Conservation (phyloP, 2,888 invertebrate genomes). For the Drosophila tripunctata region DNA sequence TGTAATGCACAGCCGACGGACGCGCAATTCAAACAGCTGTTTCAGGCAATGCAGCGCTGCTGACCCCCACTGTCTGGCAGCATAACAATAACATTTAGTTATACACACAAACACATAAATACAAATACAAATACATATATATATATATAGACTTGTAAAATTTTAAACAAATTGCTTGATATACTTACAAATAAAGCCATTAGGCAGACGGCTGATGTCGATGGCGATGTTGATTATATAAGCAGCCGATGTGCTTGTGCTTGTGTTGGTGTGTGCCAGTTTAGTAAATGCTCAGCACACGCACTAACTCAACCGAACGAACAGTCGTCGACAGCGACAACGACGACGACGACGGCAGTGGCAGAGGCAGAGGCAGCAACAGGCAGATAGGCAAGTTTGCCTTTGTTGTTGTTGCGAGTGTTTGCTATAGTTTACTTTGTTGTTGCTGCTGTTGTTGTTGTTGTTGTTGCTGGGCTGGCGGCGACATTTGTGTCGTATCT, state of each 20-base stretch:
- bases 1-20: conserved; percentile 31
- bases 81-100: not conserved
- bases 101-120: conserved; percentile 5
- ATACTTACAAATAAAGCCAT: conserved; percentile 76
- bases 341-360: conserved; percentile 6
- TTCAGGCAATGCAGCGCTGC: conserved; percentile 16
- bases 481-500: conserved; percentile 75
- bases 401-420: conserved; percentile 50
- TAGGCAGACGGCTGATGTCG: conserved; percentile 52
- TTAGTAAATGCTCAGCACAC: conserved; percentile 75
- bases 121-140: not conserved
- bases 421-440: conserved; percentile 36
- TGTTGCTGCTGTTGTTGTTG: conserved; percentile 60
- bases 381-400: conserved; percentile 76
- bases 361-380: conserved; percentile 10
- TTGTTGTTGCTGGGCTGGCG: conserved; percentile 32
- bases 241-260: conserved; percentile 43
- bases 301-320: conserved; percentile 56
- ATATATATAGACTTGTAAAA: conserved; percentile 48
- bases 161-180: conserved; percentile 71
- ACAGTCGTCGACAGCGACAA: conserved; percentile 34
- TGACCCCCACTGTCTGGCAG: conserved; percentile 8
- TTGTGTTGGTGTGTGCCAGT: conserved; percentile 71
- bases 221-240: conserved; percentile 67
- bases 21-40: conserved; percentile 43